Evolutionary conservation across 2,888 invertebrate species (phyloP).

Genomic region (Argyra leucocephala): DNA sequence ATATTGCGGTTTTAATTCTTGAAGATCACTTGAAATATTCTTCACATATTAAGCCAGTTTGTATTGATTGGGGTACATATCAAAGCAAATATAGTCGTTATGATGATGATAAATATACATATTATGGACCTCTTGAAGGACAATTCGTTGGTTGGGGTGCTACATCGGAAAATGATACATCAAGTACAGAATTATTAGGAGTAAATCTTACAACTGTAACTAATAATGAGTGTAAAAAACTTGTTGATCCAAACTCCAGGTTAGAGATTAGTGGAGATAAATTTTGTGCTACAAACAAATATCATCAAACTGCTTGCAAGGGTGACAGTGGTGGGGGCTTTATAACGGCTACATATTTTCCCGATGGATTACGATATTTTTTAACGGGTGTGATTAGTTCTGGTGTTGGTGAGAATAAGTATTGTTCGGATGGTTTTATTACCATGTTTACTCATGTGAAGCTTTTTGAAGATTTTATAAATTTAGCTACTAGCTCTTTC

Average conservation of each 20-base stretch:
- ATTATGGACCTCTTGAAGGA: constrained; percentile 25
- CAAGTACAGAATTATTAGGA: constrained; percentile 21
- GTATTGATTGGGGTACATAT: constrained; percentile 31
- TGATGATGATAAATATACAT: constrained; percentile 16
- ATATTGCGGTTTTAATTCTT: constrained; percentile 38
- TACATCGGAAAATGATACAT: constrained; percentile 14
- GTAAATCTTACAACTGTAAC: constrained; percentile 23
- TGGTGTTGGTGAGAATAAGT: too few species aligned
- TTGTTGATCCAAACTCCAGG: constrained; percentile 19
- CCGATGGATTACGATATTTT: too few species aligned
- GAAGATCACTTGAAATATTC: constrained; percentile 30
- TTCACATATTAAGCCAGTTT: constrained; percentile 36
- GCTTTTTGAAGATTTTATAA: too few species aligned
- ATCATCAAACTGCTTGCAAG: constrained; percentile 25
- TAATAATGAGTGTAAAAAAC: constrained; percentile 23
- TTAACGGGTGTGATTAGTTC: too few species aligned
- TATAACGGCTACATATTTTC: too few species aligned
- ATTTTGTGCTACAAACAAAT: constrained; percentile 32
- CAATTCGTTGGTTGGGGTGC: constrained; percentile 28
- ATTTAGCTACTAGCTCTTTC: too few species aligned
- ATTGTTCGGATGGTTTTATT: too few species aligned
- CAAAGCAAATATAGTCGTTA: too few species aligned
- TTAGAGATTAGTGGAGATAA: constrained; percentile 31
- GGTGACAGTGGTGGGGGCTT: constrained; percentile 35
- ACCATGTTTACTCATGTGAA: too few species aligned